phyloP scores from a whole-genome alignment of 1,140 invertebrate species.

The Steinernema feltiae region DNA sequence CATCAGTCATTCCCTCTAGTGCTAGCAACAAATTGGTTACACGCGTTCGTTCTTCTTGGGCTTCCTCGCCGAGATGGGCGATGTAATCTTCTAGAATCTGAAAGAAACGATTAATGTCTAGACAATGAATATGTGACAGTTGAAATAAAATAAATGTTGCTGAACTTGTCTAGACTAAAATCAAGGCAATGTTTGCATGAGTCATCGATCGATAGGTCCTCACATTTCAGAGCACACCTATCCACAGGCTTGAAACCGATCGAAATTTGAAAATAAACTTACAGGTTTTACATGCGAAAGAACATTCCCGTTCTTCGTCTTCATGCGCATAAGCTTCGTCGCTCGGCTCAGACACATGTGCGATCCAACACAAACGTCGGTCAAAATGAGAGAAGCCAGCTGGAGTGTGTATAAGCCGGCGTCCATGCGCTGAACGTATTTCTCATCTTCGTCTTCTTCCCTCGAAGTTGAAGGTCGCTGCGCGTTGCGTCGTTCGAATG shows the following conservation, averaged over 20 bases:
- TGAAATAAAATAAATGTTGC: too few species aligned
- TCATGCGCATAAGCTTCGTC: conserved; percentile 49
- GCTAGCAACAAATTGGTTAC: conserved; percentile 52
- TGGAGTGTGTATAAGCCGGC: conserved; percentile 90
- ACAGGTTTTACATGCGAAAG: conserved; percentile 39
- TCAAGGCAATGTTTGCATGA: too few species aligned
- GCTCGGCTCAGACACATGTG: conserved; percentile 31
- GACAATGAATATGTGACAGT: too few species aligned
- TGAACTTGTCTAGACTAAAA: too few species aligned
- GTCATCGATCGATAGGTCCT: too few species aligned
- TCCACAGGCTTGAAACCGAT: not conserved
- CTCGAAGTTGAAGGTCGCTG: conserved; percentile 48
- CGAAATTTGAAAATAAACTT: conserved; percentile 21
- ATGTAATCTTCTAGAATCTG: conserved; percentile 42
- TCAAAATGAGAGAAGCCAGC: conserved; percentile 85
- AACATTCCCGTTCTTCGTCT: conserved; percentile 35
- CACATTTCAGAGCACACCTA: too few species aligned
- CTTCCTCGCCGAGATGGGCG: conserved; percentile 43
- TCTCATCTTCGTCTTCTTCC: conserved; percentile 70
- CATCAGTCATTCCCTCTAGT: not conserved
- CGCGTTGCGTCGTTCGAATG: conserved; percentile 60
- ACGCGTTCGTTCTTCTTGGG: conserved; percentile 64
- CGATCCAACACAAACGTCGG: conserved; percentile 75
- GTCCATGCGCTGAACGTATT: conserved; percentile 79
- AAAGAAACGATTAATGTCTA: conserved; percentile 2